Evolutionary conservation across 2,888 invertebrate species (phyloP), one percentile per base, ranked within the genome.

Genomic region (Yponomeuta cagnagella): DNA sequence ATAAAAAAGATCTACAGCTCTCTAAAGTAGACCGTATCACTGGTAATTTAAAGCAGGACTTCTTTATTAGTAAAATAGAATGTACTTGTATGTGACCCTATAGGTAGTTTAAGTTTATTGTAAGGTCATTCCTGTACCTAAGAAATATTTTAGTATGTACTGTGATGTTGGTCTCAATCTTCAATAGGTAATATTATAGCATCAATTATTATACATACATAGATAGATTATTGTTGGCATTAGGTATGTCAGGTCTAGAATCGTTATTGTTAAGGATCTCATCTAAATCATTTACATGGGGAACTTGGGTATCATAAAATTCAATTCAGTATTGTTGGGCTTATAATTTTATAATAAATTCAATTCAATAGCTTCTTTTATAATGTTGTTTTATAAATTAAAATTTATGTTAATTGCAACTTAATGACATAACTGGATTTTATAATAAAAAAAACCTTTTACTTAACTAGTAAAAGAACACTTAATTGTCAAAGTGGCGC

Each of bases 231-330:
- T 72, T 72, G 72, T 72, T 72, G 72, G 72, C 69, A 72, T 72
- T 72, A 71, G 69, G 70, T 73, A 74, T 69, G 72, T 72, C 73
- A 73, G 72, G 72, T 71, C 69, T 74, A 73, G 73, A 71, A 88
- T 89, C 89, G 87, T 91, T 91, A 90, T 89, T 86, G 89, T 89
- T 91, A 90, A 90, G 91, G 91, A 90, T 91, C 91, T 91, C 91
- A 91, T 70, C 37, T 89, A 85, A 89, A 87, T 87, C 85, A 85
- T 85, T 82, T 88, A 88, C 85, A 82, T 80, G 77, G 80, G 87
- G 83, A 84, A 82, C 84, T 82, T 81, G 87, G 88, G 86, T 87
- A 87, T 90, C 88, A 87, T 89, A 88, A 89, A 86, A 83, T 77
- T 81, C 58, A 69, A 43, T 43, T 23, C 58, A 52, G 58, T 43